phyloP scores from a whole-genome alignment of 2,113 vertebrate species.

The Gadus chalcogrammus region DNA sequence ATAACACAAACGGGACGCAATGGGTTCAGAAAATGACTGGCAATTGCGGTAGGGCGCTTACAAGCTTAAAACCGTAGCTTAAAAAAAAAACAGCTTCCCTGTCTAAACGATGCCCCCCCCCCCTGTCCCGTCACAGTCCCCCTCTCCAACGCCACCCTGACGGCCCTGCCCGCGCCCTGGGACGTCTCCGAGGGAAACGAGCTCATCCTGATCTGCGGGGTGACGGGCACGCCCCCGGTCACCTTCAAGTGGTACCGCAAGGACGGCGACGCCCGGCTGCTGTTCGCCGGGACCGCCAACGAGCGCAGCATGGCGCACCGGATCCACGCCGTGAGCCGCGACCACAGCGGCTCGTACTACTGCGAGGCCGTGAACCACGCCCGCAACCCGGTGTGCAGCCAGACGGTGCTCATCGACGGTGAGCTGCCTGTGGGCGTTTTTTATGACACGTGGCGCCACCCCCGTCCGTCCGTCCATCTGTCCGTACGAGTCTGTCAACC shows the following conservation, averaged over 20 bases:
- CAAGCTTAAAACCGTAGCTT: too few relatives aligned
- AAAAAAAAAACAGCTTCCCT: too few relatives aligned
- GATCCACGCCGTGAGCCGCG: slow-evolving; percentile 7
- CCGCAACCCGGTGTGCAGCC: slow-evolving; percentile 19
- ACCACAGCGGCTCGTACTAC: slow-evolving; percentile 55
- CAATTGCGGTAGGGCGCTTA: too few relatives aligned
- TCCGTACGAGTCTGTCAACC: too few relatives aligned
- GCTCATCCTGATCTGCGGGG: slow-evolving; percentile 53
- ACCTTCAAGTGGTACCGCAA: slow-evolving; percentile 60
- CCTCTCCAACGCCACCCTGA: slow-evolving; percentile 31
- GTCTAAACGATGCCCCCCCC: neutral
- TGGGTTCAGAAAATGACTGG: too few relatives aligned
- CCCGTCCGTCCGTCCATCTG: too few relatives aligned
- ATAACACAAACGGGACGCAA: too few relatives aligned
- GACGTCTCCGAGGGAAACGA: slow-evolving; percentile 47
- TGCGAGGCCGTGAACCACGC: slow-evolving; percentile 63
- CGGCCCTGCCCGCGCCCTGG: slow-evolving; percentile 17
- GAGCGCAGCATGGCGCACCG: neutral
- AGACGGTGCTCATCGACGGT: slow-evolving; percentile 41
- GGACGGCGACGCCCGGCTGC: fast-evolving
- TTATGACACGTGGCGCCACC: too few relatives aligned
- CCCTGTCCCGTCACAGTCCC: slow-evolving; percentile 50
- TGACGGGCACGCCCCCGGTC: slow-evolving; percentile 58
- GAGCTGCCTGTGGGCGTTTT: neutral
- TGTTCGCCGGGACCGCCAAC: slow-evolving; percentile 20